These are phyloP conservation scores for Montipora sp. DNA, from an alignment of 64 coral and sea anemone species.

Conservation along the genomic window DNA sequence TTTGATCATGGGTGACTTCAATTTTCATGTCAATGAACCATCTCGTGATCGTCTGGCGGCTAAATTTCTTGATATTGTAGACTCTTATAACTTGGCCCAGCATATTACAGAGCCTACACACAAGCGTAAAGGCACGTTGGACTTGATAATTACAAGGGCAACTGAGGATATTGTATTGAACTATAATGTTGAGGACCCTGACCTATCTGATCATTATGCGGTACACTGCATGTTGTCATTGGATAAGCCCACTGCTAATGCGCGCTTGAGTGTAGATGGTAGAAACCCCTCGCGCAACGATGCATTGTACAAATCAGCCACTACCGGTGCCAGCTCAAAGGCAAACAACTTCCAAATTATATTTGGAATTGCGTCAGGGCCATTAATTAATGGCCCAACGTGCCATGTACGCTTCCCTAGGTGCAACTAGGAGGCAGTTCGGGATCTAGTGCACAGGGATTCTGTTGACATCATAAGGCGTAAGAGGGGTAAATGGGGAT, in stretches of 20 bases:
- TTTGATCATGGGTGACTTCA: neutral
- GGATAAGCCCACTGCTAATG: slow-evolving; percentile 6
- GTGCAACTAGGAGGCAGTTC: too few relatives aligned
- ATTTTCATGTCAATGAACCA: slow-evolving; percentile 27
- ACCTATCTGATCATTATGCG: slow-evolving; percentile 20
- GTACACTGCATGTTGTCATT: slow-evolving; percentile 16
- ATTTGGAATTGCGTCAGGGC: too few relatives aligned
- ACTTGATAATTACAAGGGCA: slow-evolving; percentile 35
- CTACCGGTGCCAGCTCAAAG: too few relatives aligned
- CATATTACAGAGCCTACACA: neutral
- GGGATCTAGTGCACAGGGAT: too few relatives aligned
- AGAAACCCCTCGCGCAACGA: too few relatives aligned
- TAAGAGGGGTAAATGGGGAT: too few relatives aligned
- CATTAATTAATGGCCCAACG: too few relatives aligned
- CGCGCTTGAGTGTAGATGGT: too few relatives aligned
- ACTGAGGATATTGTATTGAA: slow-evolving; percentile 21
- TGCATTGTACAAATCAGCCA: too few relatives aligned
- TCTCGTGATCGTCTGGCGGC: slow-evolving; percentile 12
- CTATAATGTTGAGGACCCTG: slow-evolving; percentile 1
- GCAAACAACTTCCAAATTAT: too few relatives aligned
- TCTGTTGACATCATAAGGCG: too few relatives aligned
- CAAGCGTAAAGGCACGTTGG: neutral
- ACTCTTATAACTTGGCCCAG: slow-evolving; percentile 37
- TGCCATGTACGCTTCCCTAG: too few relatives aligned
- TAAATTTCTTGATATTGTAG: slow-evolving; percentile 38